Evolutionary conservation across 1,140 invertebrate species (phyloP).

Genomic region (Oryctes rhinoceros): DNA sequence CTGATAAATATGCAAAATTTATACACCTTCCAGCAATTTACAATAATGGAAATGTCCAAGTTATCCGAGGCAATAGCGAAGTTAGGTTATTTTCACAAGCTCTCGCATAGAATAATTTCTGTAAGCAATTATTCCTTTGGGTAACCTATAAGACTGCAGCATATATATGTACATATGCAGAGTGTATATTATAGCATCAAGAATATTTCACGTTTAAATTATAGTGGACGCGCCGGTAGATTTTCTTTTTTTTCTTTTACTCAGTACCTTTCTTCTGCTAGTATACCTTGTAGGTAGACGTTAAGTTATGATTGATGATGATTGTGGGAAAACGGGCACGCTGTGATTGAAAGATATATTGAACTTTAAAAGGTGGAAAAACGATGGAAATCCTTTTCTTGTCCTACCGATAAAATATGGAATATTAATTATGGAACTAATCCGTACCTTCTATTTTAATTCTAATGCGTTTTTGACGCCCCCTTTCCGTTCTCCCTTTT

Average conservation of each 20-base stretch:
- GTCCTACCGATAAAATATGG: not conserved
- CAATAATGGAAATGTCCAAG: slow-evolving; percentile 14
- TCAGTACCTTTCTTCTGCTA: too few relatives aligned
- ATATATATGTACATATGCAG: not conserved
- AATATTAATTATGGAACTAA: not conserved
- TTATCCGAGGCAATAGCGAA: not conserved
- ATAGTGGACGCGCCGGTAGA: not conserved
- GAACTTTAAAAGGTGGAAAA: not conserved
- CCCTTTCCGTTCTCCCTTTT: too few relatives aligned
- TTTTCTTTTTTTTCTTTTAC: too few relatives aligned
- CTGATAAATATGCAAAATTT: slow-evolving; percentile 9
- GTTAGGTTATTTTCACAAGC: not conserved
- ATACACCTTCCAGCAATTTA: slow-evolving; percentile 2
- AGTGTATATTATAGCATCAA: too few relatives aligned
- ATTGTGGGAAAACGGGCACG: not conserved
- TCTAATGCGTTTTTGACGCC: too few relatives aligned
- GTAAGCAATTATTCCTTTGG: not conserved
- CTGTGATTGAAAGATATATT: slow-evolving; percentile 2
- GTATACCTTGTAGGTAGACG: not conserved
- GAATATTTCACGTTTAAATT: not conserved
- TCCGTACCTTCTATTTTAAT: not conserved
- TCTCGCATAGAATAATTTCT: not conserved
- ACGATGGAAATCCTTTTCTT: not conserved
- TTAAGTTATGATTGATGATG: not conserved
- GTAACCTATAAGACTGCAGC: not conserved